phyloP scores from a whole-genome alignment of 1,140 invertebrate species.

The Prorops nasuta region DNA sequence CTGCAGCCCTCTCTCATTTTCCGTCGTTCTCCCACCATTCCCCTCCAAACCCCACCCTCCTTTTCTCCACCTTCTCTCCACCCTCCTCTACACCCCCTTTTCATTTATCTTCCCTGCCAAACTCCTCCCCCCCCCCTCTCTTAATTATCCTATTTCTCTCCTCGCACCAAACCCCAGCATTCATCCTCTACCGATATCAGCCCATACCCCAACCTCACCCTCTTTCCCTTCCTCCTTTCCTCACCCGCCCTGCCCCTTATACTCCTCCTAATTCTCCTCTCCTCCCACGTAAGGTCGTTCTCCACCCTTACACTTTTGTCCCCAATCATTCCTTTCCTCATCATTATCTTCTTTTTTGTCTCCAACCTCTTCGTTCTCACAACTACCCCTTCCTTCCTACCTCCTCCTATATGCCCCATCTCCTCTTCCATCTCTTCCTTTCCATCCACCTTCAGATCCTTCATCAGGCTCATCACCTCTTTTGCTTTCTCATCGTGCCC shows the following conservation, averaged over 20 bases:
- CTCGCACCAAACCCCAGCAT: neutral
- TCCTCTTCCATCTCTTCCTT: neutral
- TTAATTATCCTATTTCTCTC: neutral
- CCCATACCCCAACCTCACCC: neutral
- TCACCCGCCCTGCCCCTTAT: neutral
- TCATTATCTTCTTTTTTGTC: neutral
- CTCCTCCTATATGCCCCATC: neutral
- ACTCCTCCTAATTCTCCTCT: neutral
- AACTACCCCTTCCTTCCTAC: neutral
- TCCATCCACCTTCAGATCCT: neutral
- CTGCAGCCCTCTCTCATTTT: neutral
- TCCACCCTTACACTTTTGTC: neutral
- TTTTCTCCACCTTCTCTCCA: neutral
- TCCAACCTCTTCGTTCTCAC: neutral
- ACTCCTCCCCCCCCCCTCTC: neutral
- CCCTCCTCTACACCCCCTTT: neutral
- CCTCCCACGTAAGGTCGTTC: neutral
- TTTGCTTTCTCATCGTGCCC: neutral
- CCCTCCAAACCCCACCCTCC: neutral
- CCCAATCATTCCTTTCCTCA: neutral
- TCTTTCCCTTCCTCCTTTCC: neutral
- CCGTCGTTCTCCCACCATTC: neutral
- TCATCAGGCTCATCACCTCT: neutral
- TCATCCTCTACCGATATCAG: neutral
- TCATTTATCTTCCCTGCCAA: neutral